These are phyloP conservation scores for Drosophila watanabei DNA, from an alignment of 1,140 invertebrate genomes.

Conservation along the genomic window DNA sequence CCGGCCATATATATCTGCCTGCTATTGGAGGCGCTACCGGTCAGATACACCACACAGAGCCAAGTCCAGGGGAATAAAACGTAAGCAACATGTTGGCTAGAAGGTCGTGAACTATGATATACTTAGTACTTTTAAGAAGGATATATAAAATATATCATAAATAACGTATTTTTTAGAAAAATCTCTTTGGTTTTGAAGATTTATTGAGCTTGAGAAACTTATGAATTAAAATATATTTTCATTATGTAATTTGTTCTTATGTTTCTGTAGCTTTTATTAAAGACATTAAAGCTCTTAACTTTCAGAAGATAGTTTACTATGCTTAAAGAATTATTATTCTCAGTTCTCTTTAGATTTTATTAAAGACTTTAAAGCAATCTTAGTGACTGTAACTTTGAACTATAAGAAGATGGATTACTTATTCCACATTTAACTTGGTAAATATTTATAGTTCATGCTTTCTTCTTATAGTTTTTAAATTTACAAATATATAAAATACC, in stretches of 20 bases:
- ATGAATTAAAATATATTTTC: no score
- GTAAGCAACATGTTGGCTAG: conserved; percentile 5
- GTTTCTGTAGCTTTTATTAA: neutral
- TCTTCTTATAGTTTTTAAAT: neutral
- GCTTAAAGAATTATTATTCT: no score
- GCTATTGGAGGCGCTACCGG: conserved; percentile 51
- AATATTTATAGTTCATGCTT: neutral
- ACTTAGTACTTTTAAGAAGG: neutral
- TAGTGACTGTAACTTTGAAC: neutral
- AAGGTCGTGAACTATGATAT: neutral
- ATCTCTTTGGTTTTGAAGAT: no score
- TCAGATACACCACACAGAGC: conserved; percentile 19
- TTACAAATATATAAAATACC: neutral
- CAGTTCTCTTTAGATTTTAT: no score
- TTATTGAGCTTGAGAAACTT: neutral
- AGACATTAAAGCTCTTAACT: neutral
- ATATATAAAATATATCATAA: neutral
- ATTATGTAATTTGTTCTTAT: neutral
- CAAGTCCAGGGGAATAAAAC: conserved; percentile 6
- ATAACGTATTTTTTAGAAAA: no score
- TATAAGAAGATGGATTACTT: neutral
- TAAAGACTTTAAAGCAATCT: no score
- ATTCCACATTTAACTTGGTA: neutral
- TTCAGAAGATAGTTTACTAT: no score
- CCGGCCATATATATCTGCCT: conserved; percentile 53